Percentiles rank a stretch among this genome's conserved stretches.
Conservation (phyloP, 2,797 vertebrate species). For the Enteromius trimaculatus region DNA sequence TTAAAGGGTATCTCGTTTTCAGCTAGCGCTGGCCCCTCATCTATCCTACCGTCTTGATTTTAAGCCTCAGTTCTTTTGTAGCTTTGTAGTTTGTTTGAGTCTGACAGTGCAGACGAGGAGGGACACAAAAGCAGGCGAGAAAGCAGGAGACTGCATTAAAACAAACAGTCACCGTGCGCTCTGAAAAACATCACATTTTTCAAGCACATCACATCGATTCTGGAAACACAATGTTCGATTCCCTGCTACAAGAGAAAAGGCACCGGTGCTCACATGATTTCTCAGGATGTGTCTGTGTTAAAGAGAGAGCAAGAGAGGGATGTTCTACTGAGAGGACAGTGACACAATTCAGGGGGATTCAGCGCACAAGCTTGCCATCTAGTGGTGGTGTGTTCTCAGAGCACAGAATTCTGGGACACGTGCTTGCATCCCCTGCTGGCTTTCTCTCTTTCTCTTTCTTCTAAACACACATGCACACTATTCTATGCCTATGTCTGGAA, state of each 20-base stretch:
- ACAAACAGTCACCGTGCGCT: constrained; percentile 67
- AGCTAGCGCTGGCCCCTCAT: not conserved
- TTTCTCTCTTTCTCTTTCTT: constrained; percentile 10
- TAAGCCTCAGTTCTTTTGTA: not conserved
- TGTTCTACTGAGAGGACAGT: not conserved
- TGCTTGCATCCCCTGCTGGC: constrained; percentile 33
- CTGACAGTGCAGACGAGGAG: not conserved
- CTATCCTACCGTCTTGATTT: constrained; percentile 9
- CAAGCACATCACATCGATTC: constrained; percentile 66
- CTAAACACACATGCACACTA: constrained; percentile 25
- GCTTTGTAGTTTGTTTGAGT: constrained; percentile 15
- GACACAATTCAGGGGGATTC: constrained; percentile 50
- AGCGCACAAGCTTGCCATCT: constrained; percentile 79
- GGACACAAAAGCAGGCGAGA: constrained; percentile 26
- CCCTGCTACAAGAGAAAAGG: constrained; percentile 68
- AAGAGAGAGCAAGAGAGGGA: constrained; percentile 61
- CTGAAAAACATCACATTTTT: constrained; percentile 65
- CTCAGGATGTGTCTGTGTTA: constrained; percentile 64
- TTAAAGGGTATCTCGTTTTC: not conserved
- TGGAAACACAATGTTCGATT: constrained; percentile 69
- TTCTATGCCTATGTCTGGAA: constrained; percentile 35
- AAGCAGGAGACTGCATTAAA: constrained; percentile 58
- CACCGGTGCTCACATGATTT: constrained; percentile 58
- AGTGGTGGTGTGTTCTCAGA: constrained; percentile 60
- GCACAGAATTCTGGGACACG: not conserved